Conservation (phyloP, 92 coral and sea anemone species). For the Nematostella vectensis region DNA sequence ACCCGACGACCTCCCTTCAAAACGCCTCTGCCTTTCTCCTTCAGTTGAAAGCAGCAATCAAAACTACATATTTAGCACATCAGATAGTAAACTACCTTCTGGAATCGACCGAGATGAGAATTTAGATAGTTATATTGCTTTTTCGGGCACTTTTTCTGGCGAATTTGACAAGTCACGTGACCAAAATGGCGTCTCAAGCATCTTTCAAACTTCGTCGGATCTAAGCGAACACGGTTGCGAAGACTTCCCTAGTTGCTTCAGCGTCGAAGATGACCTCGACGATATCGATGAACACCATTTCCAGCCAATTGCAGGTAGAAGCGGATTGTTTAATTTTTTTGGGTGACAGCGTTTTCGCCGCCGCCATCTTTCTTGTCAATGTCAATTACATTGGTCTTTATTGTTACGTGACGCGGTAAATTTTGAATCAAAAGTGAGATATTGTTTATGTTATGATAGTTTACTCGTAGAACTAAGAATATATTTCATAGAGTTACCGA, state of each 20-base stretch:
- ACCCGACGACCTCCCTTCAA: constrained; percentile 33
- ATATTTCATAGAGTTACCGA: too few species aligned
- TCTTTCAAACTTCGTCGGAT: constrained; percentile 13
- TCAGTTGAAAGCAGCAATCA: constrained; percentile 27
- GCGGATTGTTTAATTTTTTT: too few species aligned
- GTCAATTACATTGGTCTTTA: too few species aligned
- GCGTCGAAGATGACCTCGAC: constrained; percentile 70
- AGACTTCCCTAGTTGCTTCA: constrained; percentile 72
- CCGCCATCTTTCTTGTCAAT: constrained; percentile 1
- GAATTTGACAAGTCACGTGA: constrained; percentile 34
- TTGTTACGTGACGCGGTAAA: too few species aligned
- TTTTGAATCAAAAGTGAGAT: too few species aligned
- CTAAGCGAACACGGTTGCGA: constrained; percentile 53
- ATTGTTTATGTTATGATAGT: too few species aligned
- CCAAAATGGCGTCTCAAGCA: constrained; percentile 57
- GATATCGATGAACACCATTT: constrained; percentile 55
- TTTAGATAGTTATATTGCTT: constrained; percentile 5
- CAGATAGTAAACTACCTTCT: constrained; percentile 4
- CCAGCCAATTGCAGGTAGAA: constrained; percentile 96
- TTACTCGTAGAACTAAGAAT: too few species aligned
- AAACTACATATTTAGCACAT: constrained; percentile 5
- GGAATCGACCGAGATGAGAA: constrained; percentile 17
- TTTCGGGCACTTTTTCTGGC: constrained; percentile 4
- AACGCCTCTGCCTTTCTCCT: constrained; percentile 82
- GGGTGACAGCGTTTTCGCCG: too few species aligned